These are phyloP conservation scores for Apaloderma vittatum DNA, from an alignment of 2,113 vertebrate genomes.

Conservation along the genomic window DNA sequence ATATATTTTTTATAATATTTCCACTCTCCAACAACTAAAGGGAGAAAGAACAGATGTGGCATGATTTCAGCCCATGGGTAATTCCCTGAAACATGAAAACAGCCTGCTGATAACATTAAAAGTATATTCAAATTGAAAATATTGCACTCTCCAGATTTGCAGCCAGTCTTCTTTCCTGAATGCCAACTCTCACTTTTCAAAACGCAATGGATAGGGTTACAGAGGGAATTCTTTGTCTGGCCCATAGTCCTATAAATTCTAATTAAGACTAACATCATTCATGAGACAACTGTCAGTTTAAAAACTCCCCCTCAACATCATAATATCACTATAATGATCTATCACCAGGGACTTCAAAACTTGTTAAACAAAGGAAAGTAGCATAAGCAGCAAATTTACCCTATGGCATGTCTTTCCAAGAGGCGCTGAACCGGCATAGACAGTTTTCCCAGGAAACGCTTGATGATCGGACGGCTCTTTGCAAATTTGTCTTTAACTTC, in stretches of 20 bases:
- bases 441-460: slow-evolving; percentile 95
- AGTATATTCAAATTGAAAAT: slow-evolving; percentile 56
- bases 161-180: neutral
- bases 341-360: neutral
- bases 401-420: slow-evolving; percentile 96
- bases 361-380: neutral
- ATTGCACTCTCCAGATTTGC: slow-evolving; percentile 7
- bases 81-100: slow-evolving; percentile 10
- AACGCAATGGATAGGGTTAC: neutral
- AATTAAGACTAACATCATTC: neutral
- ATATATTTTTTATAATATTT: neutral
- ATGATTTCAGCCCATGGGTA: slow-evolving; percentile 12
- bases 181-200: neutral
- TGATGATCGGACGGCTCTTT: slow-evolving; percentile 98
- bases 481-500: slow-evolving; percentile 99
- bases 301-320: neutral
- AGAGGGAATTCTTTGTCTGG: neutral
- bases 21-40: neutral
- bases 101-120: slow-evolving; percentile 1
- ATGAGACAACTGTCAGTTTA: neutral
- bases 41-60: neutral
- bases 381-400: slow-evolving; percentile 79
- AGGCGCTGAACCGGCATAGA: slow-evolving; percentile 95
- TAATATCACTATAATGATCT: neutral
- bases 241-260: neutral